Evolutionary conservation across 1,140 invertebrate genomes (phyloP).

Genomic region (Babylonia areolata): DNA sequence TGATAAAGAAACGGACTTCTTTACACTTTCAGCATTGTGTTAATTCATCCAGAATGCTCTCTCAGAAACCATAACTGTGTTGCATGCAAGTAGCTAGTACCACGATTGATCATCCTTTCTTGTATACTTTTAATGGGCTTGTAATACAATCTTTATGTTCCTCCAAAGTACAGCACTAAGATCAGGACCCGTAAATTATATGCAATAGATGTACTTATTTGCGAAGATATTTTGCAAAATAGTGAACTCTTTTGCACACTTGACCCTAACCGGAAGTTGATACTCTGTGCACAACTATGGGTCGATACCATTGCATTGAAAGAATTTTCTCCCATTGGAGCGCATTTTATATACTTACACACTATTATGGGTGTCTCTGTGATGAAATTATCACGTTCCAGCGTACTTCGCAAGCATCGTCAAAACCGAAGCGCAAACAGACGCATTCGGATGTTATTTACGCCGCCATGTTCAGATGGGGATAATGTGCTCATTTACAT

Average conservation of each 20-base stretch:
- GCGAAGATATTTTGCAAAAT: background rate
- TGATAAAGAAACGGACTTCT: too few species aligned
- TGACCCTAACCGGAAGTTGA: slow-evolving; percentile 22
- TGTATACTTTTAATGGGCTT: too few species aligned
- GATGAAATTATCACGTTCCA: background rate
- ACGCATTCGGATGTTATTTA: slow-evolving; percentile 2
- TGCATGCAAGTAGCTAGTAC: too few species aligned
- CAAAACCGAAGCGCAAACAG: background rate
- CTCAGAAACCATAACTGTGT: too few species aligned
- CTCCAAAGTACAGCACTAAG: too few species aligned
- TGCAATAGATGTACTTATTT: background rate
- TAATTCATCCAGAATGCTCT: too few species aligned
- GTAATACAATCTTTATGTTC: too few species aligned
- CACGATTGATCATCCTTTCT: too few species aligned
- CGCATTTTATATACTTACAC: background rate
- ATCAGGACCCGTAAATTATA: background rate
- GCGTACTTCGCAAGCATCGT: background rate
- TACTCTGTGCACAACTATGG: background rate
- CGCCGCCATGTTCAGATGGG: background rate
- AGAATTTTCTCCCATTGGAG: background rate
- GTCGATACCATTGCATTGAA: background rate
- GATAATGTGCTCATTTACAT: slow-evolving; percentile 21
- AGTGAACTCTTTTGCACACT: slow-evolving; percentile 1
- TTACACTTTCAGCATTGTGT: too few species aligned
- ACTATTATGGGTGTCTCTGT: background rate